A percentile compares a stretch with the other conserved stretches of the same genome.
Conservation (phyloP, 2,113 vertebrate species). For the Micronycteris hirsuta region DNA sequence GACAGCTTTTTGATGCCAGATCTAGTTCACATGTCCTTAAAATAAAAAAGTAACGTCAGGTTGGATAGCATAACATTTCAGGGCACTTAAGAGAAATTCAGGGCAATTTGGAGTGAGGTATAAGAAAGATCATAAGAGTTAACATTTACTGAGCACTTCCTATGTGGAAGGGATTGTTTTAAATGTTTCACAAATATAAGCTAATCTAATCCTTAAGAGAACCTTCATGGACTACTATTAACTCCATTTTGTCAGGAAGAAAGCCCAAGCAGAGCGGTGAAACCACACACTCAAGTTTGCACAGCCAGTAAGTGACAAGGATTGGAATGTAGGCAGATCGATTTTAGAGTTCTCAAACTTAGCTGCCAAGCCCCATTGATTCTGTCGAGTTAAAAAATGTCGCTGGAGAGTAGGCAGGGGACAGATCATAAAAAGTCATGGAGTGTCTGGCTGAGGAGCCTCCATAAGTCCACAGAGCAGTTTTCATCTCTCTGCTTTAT, state of each 20-base stretch:
- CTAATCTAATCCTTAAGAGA: not conserved
- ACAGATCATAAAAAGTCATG: not conserved
- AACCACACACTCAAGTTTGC: not conserved
- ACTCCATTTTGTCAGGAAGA: not conserved
- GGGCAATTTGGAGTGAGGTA: not conserved
- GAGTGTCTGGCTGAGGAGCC: not conserved
- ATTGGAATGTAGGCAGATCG: not conserved
- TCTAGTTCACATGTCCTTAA: not conserved
- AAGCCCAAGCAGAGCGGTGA: not conserved
- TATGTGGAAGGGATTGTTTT: not conserved
- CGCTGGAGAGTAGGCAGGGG: not conserved
- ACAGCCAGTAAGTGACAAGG: not conserved
- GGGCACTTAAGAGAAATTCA: not conserved
- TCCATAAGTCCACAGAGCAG: not conserved
- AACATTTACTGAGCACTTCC: not conserved
- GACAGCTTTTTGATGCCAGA: not conserved
- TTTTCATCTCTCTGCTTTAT: not conserved
- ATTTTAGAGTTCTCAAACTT: not conserved
- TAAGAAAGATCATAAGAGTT: not conserved
- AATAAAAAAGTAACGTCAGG: not conserved
- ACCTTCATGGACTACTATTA: not conserved
- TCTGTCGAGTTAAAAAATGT: not conserved
- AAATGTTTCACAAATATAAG: not conserved
- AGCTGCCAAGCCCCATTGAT: not conserved
- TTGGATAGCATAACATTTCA: not conserved